Conservation (phyloP, 2,888 invertebrate species). For the Punctoribates punctum region DNA sequence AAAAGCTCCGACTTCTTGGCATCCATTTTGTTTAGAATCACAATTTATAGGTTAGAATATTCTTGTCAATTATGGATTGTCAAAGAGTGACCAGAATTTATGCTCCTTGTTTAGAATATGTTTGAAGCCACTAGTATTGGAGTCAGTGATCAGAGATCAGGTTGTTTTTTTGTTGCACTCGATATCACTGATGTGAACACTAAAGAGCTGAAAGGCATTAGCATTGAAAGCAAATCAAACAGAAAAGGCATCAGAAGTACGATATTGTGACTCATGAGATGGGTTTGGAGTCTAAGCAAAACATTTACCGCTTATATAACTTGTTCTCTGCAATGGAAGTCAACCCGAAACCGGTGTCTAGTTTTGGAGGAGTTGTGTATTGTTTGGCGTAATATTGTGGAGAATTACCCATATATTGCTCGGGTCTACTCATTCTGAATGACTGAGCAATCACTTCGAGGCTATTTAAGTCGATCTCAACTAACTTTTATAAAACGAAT, state of each 20-base stretch:
- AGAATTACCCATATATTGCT: background rate
- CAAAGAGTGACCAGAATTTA: no score
- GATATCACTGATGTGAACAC: no score
- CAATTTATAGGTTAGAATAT: no score
- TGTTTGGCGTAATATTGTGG: background rate
- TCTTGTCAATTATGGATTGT: no score
- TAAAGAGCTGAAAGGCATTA: no score
- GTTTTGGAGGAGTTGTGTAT: background rate
- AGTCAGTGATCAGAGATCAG: no score
- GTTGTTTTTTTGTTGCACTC: no score
- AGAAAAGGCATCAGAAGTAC: constrained; percentile 20
- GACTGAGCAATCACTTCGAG: constrained; percentile 31
- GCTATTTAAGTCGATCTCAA: constrained; percentile 18
- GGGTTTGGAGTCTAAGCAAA: background rate
- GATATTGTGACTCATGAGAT: background rate
- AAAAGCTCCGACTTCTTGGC: constrained; percentile 18
- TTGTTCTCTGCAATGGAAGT: background rate
- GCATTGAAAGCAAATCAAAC: background rate
- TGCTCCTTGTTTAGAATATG: no score
- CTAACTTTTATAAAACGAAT: constrained; percentile 8
- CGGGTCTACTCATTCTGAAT: constrained; percentile 21
- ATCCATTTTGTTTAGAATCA: background rate
- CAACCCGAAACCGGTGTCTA: background rate
- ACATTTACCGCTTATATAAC: constrained; percentile 21
- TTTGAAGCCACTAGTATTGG: no score